Conservation (phyloP, 2,888 invertebrate genomes). For the Dicycla oo region DNA sequence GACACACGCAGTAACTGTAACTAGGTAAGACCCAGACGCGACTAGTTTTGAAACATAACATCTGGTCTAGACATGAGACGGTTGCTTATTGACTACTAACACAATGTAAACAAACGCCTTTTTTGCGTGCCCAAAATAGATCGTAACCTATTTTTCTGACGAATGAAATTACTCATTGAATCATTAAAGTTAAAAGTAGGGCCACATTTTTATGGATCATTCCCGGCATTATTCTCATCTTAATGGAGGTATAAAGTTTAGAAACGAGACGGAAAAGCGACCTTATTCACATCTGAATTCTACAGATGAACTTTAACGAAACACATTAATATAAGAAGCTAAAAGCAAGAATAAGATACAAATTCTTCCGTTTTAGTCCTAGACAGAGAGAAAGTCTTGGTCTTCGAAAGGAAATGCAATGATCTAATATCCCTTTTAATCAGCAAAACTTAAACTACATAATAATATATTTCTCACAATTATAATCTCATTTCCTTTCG, state of each 20-base stretch:
- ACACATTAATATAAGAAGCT: not conserved
- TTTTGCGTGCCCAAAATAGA: slow-evolving; percentile 55
- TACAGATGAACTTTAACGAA: not conserved
- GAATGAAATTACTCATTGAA: slow-evolving; percentile 51
- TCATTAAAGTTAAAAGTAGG: slow-evolving; percentile 53
- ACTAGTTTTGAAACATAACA: slow-evolving; percentile 69
- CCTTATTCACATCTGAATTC: slow-evolving; percentile 16
- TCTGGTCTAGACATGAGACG: slow-evolving; percentile 70
- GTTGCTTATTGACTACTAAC: slow-evolving; percentile 63
- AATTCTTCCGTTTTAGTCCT: no score
- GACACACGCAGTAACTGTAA: slow-evolving; percentile 71
- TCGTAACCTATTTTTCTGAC: slow-evolving; percentile 57
- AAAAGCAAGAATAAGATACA: no score
- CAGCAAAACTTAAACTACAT: slow-evolving; percentile 4
- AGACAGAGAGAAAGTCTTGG: not conserved
- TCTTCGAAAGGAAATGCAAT: slow-evolving; percentile 25
- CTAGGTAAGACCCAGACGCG: slow-evolving; percentile 62
- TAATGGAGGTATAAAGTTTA: slow-evolving; percentile 31
- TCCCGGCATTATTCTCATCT: slow-evolving; percentile 24
- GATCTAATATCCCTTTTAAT: slow-evolving; percentile 30
- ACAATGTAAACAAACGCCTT: slow-evolving; percentile 67
- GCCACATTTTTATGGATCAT: slow-evolving; percentile 40
- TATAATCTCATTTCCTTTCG: slow-evolving; percentile 55
- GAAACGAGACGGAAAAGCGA: slow-evolving; percentile 1
- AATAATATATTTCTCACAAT: slow-evolving; percentile 36